Conservation (phyloP, 2,113 vertebrate genomes). For the Percina caprodes region DNA sequence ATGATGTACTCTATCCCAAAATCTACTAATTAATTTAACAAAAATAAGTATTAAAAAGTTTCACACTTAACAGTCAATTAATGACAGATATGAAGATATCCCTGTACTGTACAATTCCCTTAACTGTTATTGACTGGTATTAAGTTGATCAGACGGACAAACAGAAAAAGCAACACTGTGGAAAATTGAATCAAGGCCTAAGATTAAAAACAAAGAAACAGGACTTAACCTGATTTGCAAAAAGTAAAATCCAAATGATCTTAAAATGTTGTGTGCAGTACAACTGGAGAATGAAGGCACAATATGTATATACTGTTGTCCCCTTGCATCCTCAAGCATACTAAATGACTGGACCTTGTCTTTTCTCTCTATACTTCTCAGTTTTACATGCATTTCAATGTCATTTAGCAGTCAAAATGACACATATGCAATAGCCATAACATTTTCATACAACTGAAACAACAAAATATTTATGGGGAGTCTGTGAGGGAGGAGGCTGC, state of each 20-base stretch:
- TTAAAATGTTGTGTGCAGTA: slow-evolving; percentile 1
- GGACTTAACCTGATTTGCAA: not conserved
- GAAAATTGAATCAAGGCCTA: not conserved
- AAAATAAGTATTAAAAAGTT: not conserved
- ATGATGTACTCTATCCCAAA: not conserved
- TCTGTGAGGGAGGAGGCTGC: not conserved
- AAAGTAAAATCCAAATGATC: not conserved
- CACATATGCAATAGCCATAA: not conserved
- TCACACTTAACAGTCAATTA: not conserved
- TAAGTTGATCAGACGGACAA: not conserved
- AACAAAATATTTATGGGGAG: not conserved
- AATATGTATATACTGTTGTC: not conserved
- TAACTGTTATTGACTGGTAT: not conserved
- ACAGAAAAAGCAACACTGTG: not conserved
- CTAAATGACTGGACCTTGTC: not conserved
- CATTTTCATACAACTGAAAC: not conserved
- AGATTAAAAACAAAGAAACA: not conserved
- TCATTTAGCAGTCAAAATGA: not conserved
- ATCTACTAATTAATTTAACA: accelerated
- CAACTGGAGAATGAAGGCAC: not conserved
- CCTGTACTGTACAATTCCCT: not conserved
- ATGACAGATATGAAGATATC: not conserved
- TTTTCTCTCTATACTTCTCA: not conserved
- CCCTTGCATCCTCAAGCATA: not conserved
- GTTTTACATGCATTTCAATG: not conserved